Conservation (phyloP, 2,113 vertebrate species). For the Apteryx mantelli region DNA sequence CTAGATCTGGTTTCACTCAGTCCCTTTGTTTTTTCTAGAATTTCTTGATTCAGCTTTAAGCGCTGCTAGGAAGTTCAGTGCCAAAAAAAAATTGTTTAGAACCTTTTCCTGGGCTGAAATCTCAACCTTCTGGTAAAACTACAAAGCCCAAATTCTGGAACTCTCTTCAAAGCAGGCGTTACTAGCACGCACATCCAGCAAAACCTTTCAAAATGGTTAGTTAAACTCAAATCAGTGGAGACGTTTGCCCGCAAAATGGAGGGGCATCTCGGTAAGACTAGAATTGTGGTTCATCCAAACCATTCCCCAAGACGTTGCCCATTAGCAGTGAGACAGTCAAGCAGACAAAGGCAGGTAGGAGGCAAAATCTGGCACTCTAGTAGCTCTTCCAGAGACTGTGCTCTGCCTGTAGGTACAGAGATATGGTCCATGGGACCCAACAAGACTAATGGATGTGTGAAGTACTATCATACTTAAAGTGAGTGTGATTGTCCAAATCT, state of each 20-base stretch:
- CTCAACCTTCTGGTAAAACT: background rate
- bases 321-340: background rate
- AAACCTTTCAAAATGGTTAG: background rate
- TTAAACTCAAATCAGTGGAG: background rate
- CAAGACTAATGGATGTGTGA: background rate
- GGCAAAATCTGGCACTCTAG: fast-evolving
- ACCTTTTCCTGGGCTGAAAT: background rate
- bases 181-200: background rate
- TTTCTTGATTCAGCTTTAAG: background rate
- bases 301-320: background rate
- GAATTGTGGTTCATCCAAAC: background rate
- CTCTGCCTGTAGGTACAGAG: background rate
- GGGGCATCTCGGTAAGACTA: background rate
- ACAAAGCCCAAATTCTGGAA: background rate
- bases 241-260: background rate
- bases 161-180: background rate
- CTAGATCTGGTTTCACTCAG: background rate
- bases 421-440: background rate
- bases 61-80: background rate
- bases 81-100: background rate
- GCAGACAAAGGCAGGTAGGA: background rate
- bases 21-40: background rate
- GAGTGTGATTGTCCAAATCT: background rate
- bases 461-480: background rate
- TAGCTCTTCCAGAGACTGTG: background rate